Base-by-base conservation (phyloP, 2,113 vertebrate genomes). In the Vombatus ursinus region DNA sequence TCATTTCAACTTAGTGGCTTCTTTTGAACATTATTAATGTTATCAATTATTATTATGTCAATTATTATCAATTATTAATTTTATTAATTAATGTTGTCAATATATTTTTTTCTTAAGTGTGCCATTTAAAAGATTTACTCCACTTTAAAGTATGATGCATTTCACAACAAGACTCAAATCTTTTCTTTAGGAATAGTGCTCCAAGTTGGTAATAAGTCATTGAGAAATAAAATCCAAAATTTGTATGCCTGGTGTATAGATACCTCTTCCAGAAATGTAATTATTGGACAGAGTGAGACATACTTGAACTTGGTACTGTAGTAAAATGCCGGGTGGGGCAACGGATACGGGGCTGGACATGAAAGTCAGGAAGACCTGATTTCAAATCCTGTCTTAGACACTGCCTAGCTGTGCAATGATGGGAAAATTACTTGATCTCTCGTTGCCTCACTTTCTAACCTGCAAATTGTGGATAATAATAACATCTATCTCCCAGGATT, bases 1-100 rank as follows among this genome's bases (percentile, higher is more conserved):
- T 50, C 91, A 95, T 96, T 96, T 89, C 24, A 93, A 48, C 84
- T 54, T 97, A 92, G 96, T 92, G 89, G 93, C 89, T 97, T 98
- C 96, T 96, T 97, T 96, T 96, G 92, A 93, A 52, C 44, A 47
- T 11, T 95, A 94, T 97, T 96, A 95, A 96, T 96, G 97, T 97
- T 97, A 57, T 57, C 48, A 49, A n/a, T 50, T 50, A 50, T 50
- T 50, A 50, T 50, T 50, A 50, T 50, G n/a, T n/a, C n/a, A n/a
- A n/a, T n/a, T n/a, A n/a, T n/a, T n/a, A n/a, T 97, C 52, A 53
- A 25, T 24, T 54, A 54, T 54, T 54, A 54, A 25, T 52, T 24
- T 54, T 2, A 57, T 57, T 10, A 57, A 28, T 28, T 57, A 54
- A 54, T 54, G 54, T 54, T 96, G 96, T 95, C 91, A 96, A 50